Percentiles rank a stretch among this genome's conserved stretches.
phyloP scores from a whole-genome alignment of 1,140 invertebrate species.

The Dendroctonus ponderosae region DNA sequence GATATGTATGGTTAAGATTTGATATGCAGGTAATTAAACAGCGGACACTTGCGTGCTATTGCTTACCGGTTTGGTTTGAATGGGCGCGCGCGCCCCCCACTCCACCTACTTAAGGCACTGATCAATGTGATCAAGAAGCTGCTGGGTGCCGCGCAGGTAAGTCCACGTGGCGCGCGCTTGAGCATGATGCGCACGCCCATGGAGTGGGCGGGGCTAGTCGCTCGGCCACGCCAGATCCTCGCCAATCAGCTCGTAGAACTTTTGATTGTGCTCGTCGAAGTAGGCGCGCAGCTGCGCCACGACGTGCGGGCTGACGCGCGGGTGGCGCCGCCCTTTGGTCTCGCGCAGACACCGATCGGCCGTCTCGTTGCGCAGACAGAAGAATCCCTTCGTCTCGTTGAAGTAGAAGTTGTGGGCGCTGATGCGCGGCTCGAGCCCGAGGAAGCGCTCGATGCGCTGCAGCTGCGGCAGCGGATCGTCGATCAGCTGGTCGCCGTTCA shows the following conservation, averaged over 20 bases:
- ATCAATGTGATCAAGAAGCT: slow-evolving; percentile 48
- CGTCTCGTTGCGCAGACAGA: slow-evolving; percentile 85
- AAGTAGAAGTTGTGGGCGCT: slow-evolving; percentile 93
- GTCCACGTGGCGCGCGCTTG: neutral
- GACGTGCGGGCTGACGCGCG: slow-evolving; percentile 77
- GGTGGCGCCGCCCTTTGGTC: slow-evolving; percentile 92
- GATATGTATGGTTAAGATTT: slow-evolving; percentile 12
- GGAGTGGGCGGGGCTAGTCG: slow-evolving; percentile 54
- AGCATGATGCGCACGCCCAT: neutral
- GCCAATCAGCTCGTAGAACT: slow-evolving; percentile 91
- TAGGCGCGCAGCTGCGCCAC: slow-evolving; percentile 87
- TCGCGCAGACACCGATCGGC: slow-evolving; percentile 89
- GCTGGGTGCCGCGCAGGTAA: neutral
- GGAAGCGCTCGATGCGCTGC: slow-evolving; percentile 83
- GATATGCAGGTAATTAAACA: neutral
- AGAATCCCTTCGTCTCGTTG: slow-evolving; percentile 96
- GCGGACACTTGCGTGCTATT: too few relatives aligned
- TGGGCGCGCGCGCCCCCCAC: neutral
- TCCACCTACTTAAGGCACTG: slow-evolving; percentile 42
- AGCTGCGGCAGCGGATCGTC: slow-evolving; percentile 90
- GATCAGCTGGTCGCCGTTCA: slow-evolving; percentile 94
- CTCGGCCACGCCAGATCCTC: slow-evolving; percentile 90
- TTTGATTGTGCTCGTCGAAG: slow-evolving; percentile 92
- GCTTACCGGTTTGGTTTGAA: neutral
- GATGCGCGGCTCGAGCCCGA: slow-evolving; percentile 75